A percentile compares a stretch with the other conserved stretches of the same genome.
Conservation (phyloP, 2,888 invertebrate species). For the Aporophyla nigra region DNA sequence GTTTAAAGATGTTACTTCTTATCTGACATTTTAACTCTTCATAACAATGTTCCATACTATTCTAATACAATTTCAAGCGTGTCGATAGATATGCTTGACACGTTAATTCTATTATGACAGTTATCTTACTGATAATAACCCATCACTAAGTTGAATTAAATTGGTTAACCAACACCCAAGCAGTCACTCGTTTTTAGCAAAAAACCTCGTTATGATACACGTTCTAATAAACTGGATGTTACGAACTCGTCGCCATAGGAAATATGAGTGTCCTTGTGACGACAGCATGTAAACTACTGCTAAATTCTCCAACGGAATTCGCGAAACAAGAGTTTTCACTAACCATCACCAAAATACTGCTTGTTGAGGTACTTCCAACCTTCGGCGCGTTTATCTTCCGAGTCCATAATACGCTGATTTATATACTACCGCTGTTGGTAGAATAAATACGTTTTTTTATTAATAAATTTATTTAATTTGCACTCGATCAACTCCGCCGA, state of each 20-base stretch:
- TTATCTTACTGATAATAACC: conserved; percentile 55
- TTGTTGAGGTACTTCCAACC: conserved; percentile 90
- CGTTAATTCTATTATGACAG: conserved; percentile 38
- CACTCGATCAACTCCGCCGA: conserved; percentile 60
- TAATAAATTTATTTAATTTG: conserved; percentile 60
- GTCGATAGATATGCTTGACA: conserved; percentile 30
- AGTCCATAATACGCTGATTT: conserved; percentile 74
- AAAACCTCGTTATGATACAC: conserved; percentile 15
- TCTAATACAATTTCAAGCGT: conserved; percentile 30
- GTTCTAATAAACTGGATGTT: conserved; percentile 34
- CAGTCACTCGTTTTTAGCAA: not conserved
- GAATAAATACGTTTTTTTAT: conserved; percentile 57
- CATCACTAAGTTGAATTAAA: conserved; percentile 21
- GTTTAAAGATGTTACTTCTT: not conserved
- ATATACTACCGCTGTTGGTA: conserved; percentile 45
- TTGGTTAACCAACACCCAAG: conserved; percentile 17
- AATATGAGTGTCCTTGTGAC: conserved; percentile 72
- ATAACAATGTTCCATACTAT: conserved; percentile 23
- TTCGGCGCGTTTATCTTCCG: conserved; percentile 86
- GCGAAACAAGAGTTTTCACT: conserved; percentile 72
- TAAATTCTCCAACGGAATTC: conserved; percentile 67
- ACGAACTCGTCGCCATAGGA: conserved; percentile 49
- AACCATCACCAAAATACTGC: conserved; percentile 89
- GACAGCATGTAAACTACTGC: conserved; percentile 68
- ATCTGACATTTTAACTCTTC: not conserved